Evolutionary conservation across 1,140 invertebrate genomes (phyloP), one percentile per base, ranked within the genome.

Genomic region (Rhopalosiphum padi): DNA sequence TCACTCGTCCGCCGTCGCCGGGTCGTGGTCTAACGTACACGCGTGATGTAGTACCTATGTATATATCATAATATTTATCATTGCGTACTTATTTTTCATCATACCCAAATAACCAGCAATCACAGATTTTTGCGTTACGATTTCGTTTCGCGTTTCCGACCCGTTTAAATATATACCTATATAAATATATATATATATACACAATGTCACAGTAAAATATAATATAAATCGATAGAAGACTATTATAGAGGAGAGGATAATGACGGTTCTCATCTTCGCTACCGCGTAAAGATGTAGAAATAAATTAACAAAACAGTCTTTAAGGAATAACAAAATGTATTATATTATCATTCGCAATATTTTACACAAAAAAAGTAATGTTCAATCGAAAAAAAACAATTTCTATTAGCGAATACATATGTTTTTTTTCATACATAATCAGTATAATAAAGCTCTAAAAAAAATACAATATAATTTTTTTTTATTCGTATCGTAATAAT

Each of bases 251-350:
- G 30, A 77, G 30, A 77, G 60, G 30, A 77, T n/a, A 30, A 9
- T 23, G 30, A 77, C 60, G 15, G 60, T 77, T 77, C 1, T n/a
- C 15, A 60, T 60, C 0, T 37, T 83, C 21, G n/a, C 7, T 7
- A 35, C 22, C 1, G 21, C 6, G 22, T 8, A 46, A 46, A 87
- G 43, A 51, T 51, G 30, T 51, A 53, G 22, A 51, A 60, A 90
- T 25, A 77, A 91, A 82, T 48, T 37, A 82, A 77, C 7, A 51
- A 51, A 77, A 92, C 46, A 46, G n/a, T 48, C 0, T 93, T 93
- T 86, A 86, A 93, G 91, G 91, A 93, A 93, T 86, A 93, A 93
- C 91, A 93, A 93, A 93, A 93, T 93, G 91, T 86, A 93, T 93
- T 86, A 55, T 90, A 93, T 93, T 90, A 93, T 93, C 82, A 93